Evolutionary conservation across 53 echinoderm and acorn worm genomes (phyloP), one percentile per base, ranked within the genome.

Genomic region (Glandiceps talaboti): DNA sequence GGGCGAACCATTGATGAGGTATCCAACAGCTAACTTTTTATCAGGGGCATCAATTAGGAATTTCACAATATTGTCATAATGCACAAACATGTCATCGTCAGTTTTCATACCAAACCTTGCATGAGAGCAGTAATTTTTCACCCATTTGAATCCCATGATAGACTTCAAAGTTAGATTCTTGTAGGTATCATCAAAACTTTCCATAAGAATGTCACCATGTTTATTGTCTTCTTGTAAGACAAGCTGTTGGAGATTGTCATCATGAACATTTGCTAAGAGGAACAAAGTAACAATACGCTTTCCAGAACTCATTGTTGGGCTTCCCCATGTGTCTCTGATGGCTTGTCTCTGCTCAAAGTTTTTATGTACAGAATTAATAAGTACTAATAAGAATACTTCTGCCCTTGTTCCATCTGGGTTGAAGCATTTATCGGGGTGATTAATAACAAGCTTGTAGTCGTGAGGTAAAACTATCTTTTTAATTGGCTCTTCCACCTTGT

Each of bases 311-410:
- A 88, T 90, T 1, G 27, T 80, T 25, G 81, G 83, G 79, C 93
- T 93, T 1, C 91, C 93, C 99, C 99, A 97, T 0, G 99, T 93
- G 73, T 85, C 82, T 0, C 99, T 87, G 33, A 97, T 93, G 0
- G 99, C 99, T 72, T 86, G 86, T 14, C 99, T 81, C 86, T 92
- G 91, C 77, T 97, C 93, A 87, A 97, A 97, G 77, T 97, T 97
- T 83, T 89, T 93, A 82, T 97, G 99, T 27, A 94, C 88, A 31
- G 87, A 83, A 29, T 64, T 77, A 73, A 97, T 88, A 1, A 97
- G 86, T 25, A 97, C 89, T 10, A 91, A 30, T 20, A 97, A 79
- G 77, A 97, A 97, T 14, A 91, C 89, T 0, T 87, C 91, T n/a
- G 80, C 80, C 1, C 82, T 79, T 6, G 86, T 74, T 27, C 93